Evolutionary conservation across 2,888 invertebrate genomes (phyloP).

Genomic region (Ctenicera cuprea): DNA sequence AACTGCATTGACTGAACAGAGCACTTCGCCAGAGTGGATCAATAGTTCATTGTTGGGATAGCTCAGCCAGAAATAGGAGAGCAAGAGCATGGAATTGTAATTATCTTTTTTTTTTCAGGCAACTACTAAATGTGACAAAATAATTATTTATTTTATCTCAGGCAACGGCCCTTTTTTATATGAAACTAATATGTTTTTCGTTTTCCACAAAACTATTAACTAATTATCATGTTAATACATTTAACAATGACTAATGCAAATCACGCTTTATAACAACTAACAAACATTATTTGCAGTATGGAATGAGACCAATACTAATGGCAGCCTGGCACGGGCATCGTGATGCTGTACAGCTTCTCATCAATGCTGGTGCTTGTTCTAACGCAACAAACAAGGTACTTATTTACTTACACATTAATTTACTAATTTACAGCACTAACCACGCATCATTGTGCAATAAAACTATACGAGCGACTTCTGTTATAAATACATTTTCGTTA

Average conservation of each 20-base stretch:
- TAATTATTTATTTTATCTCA: too few relatives aligned
- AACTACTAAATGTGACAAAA: too few relatives aligned
- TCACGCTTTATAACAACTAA: slow-evolving; percentile 22
- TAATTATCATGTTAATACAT: neutral
- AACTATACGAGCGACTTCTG: slow-evolving; percentile 3
- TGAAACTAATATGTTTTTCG: too few relatives aligned
- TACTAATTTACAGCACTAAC: neutral
- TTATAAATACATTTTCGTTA: neutral
- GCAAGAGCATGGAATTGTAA: too few relatives aligned
- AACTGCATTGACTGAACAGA: slow-evolving; percentile 5
- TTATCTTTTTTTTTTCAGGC: too few relatives aligned
- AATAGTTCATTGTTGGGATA: neutral
- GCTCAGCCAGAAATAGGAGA: neutral
- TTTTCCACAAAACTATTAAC: too few relatives aligned
- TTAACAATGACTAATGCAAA: neutral
- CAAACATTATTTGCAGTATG: slow-evolving; percentile 75
- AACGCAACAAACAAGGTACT: slow-evolving; percentile 83
- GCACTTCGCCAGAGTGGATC: neutral
- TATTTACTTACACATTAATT: slow-evolving; percentile 18
- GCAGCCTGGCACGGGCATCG: slow-evolving; percentile 85
- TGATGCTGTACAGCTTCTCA: slow-evolving; percentile 81
- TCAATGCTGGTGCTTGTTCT: slow-evolving; percentile 81
- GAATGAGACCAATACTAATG: slow-evolving; percentile 84
- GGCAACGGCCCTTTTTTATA: too few relatives aligned
- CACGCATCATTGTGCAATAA: neutral